phyloP scores from a whole-genome alignment of 2,113 vertebrate genomes.

The Mola mola region DNA sequence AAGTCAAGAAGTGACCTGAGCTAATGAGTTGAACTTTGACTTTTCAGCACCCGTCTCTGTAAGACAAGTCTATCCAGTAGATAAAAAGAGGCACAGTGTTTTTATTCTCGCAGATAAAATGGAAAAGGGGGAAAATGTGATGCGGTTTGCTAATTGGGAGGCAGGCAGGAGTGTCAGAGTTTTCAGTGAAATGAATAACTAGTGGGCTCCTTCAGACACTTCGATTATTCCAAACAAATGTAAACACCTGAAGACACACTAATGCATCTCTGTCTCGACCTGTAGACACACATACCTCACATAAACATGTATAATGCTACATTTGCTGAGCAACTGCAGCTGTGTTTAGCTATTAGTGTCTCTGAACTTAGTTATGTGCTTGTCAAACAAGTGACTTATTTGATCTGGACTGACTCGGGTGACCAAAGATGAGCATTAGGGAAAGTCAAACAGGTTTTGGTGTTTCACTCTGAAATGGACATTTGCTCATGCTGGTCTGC shows the following conservation, averaged over 20 bases:
- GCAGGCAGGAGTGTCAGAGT: slow-evolving; percentile 77
- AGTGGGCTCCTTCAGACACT: slow-evolving; percentile 12
- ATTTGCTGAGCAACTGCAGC: slow-evolving; percentile 80
- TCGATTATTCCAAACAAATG: slow-evolving; percentile 28
- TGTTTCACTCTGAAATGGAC: slow-evolving; percentile 26
- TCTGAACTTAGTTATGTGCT: slow-evolving; percentile 73
- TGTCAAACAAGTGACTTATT: slow-evolving; percentile 79
- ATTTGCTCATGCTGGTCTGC: slow-evolving; percentile 20
- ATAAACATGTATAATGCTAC: slow-evolving; percentile 25
- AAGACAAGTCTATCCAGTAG: slow-evolving; percentile 81
- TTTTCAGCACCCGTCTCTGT: slow-evolving; percentile 74
- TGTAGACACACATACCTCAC: slow-evolving; percentile 34
- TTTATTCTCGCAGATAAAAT: slow-evolving; percentile 44
- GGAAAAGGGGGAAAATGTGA: slow-evolving; percentile 18
- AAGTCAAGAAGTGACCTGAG: slow-evolving; percentile 88
- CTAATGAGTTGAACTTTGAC: slow-evolving; percentile 88
- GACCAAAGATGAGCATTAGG: slow-evolving; percentile 55
- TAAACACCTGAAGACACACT: slow-evolving; percentile 27
- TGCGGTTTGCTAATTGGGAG: slow-evolving; percentile 88
- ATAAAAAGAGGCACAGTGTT: slow-evolving; percentile 84
- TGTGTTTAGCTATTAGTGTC: slow-evolving; percentile 85
- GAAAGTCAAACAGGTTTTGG: slow-evolving; percentile 33
- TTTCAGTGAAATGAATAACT: slow-evolving; percentile 63
- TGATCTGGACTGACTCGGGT: slow-evolving; percentile 63
- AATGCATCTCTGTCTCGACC: neutral